Conservation (phyloP, 2,888 invertebrate genomes). For the Himalopsyche kuldschensis region DNA sequence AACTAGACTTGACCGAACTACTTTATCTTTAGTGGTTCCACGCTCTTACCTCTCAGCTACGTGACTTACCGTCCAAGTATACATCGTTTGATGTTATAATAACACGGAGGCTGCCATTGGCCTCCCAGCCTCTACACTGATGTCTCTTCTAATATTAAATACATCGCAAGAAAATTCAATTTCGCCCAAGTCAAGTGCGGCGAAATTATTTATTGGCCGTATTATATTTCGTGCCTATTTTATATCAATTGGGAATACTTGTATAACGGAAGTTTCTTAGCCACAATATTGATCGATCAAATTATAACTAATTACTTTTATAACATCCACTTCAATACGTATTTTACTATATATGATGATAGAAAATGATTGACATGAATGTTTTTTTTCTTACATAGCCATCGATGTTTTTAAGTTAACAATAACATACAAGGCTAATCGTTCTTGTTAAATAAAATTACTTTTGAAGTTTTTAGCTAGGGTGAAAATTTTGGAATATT, state of each 20-base stretch:
- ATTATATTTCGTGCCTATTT: slow-evolving; percentile 6
- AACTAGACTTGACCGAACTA: neutral
- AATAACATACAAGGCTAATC: too few species aligned
- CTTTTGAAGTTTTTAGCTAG: too few species aligned
- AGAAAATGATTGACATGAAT: too few species aligned
- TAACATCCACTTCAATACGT: too few species aligned
- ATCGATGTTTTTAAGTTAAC: too few species aligned
- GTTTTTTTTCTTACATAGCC: too few species aligned
- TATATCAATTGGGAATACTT: neutral
- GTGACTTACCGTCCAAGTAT: neutral
- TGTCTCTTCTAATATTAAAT: slow-evolving; percentile 29
- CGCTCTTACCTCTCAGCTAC: neutral
- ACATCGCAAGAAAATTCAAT: slow-evolving; percentile 23
- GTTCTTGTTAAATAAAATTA: too few species aligned
- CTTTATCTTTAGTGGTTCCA: neutral
- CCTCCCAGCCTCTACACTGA: slow-evolving; percentile 5
- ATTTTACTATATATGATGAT: too few species aligned
- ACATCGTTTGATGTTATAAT: neutral
- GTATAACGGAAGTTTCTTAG: neutral
- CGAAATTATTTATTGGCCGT: slow-evolving; percentile 17
- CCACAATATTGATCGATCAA: neutral
- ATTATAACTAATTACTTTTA: neutral
- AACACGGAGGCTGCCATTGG: slow-evolving; percentile 1
- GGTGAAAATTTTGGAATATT: too few species aligned
- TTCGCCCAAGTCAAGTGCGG: slow-evolving; percentile 11